Percentiles rank a stretch among this genome's conserved stretches.
These are phyloP conservation scores for Corythoichthys haematopterus DNA, from an alignment of 2,113 vertebrate genomes.

Conservation along the genomic window DNA sequence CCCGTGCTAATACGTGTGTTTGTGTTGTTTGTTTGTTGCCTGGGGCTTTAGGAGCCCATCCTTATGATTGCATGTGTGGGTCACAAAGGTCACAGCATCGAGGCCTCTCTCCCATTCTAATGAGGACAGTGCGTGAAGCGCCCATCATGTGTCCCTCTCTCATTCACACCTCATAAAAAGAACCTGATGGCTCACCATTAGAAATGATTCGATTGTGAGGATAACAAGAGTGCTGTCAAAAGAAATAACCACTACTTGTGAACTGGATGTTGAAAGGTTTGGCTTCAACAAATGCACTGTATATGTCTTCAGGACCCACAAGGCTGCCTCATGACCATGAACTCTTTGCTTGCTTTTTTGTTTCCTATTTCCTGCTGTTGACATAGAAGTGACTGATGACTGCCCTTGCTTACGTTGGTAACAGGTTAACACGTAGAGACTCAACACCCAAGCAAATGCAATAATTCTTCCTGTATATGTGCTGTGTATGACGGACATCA, in stretches of 20 bases:
- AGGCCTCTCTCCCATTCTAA: constrained; percentile 26
- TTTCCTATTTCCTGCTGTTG: neutral
- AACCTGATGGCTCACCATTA: constrained; percentile 27
- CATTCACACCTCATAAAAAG: constrained; percentile 34
- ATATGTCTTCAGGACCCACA: constrained; percentile 39
- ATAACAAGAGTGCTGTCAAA: constrained; percentile 34
- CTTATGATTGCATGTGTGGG: constrained; percentile 7
- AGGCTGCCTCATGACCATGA: constrained; percentile 13
- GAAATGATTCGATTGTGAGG: constrained; percentile 22
- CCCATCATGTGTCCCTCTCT: constrained; percentile 8
- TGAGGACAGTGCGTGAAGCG: neutral
- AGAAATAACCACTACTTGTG: constrained; percentile 29
- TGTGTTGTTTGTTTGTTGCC: constrained; percentile 11
- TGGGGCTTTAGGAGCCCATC: constrained; percentile 8
- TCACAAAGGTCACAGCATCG: constrained; percentile 25
- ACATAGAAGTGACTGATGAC: neutral
- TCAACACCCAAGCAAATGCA: neutral
- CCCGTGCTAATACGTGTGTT: neutral
- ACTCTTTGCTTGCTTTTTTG: neutral
- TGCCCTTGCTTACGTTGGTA: neutral
- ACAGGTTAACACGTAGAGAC: neutral
- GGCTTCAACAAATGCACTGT: constrained; percentile 19
- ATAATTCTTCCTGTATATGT: neutral
- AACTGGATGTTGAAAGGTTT: constrained; percentile 30
- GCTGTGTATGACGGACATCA: neutral